Base-by-base conservation (phyloP, 2,888 invertebrate genomes). In the Vandiemenella viatica region DNA sequence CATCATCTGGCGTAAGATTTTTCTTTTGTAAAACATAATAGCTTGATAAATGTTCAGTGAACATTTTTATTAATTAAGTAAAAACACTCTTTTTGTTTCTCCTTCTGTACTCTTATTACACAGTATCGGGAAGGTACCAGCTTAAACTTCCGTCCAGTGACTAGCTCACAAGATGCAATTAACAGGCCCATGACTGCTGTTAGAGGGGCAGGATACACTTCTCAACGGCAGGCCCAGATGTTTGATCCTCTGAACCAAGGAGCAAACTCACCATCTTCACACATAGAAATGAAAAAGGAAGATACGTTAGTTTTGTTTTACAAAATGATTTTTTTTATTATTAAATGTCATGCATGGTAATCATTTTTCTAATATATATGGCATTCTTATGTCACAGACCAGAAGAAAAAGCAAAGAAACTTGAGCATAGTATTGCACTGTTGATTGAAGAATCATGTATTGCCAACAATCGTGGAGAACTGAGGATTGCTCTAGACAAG, bases 171-270 rank as follows among this genome's bases (percentile, higher is more conserved):
- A 15, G 55, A 54, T 41, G 60, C 58, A 43, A 61, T 62, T 10
- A 69, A 68, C 18, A 62, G 98, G 49, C 97, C 98, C 1, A 93
- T 97, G 75, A 98, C 98, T 3, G 96, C 97, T 2, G 90, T 97
- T 37, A 76, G 92, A 50, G 96, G 92, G 7, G 96, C 92, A 20
- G 98, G 98, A 1, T 98, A 91, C 65, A 90, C 90, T 4, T 90
- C 92, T 2, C 77, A 75, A 44, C 67, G 68, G 19, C 60, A 75
- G 67, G 56, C 74, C 71, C 55, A 72, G 72, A 52, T 76, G 53
- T 83, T 89, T 60, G 84, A 91, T 64, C 88, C 86, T 5, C 67
- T 91, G 51, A 79, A 85, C 58, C 82, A 85, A 55, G 73, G 74
- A 18, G 64, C 68, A 0, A 69, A 69, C 54, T 66, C 66, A 15